phyloP scores from a whole-genome alignment of 2,797 vertebrate species.

The Urosaurus nigricauda region DNA sequence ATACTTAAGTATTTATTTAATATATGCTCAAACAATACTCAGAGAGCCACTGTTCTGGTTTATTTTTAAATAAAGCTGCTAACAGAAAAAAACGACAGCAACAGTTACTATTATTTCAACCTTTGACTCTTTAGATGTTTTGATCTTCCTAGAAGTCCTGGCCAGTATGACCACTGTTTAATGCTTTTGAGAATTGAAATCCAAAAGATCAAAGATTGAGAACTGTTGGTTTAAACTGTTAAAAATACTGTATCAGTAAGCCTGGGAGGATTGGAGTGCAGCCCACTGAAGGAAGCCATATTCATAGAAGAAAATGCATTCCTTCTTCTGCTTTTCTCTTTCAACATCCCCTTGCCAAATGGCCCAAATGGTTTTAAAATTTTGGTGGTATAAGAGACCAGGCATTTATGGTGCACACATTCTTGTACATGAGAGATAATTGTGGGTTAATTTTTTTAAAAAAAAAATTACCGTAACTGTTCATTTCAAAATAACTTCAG shows the following conservation, averaged over 20 bases:
- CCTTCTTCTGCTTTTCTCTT: background rate
- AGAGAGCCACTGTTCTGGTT: too few species aligned
- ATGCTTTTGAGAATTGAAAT: too few species aligned
- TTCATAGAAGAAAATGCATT: background rate
- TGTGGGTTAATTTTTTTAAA: background rate
- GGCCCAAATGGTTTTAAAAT: constrained; percentile 13
- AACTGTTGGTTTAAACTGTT: background rate
- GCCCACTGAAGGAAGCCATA: background rate
- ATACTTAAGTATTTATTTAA: too few species aligned
- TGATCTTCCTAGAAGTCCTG: too few species aligned
- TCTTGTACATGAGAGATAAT: background rate
- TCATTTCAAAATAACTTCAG: background rate
- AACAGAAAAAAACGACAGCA: too few species aligned
- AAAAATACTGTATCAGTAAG: background rate
- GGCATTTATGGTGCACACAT: background rate
- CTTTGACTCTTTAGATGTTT: too few species aligned
- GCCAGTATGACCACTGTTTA: too few species aligned
- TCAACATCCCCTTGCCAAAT: background rate
- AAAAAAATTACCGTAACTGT: background rate
- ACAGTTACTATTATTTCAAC: too few species aligned
- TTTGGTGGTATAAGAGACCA: background rate
- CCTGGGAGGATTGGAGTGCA: background rate
- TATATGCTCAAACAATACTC: too few species aligned
- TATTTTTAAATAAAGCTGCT: too few species aligned
- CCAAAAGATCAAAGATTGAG: too few species aligned